phyloP scores from a whole-genome alignment of 2,113 vertebrate genomes.

The Odontesthes bonariensis region DNA sequence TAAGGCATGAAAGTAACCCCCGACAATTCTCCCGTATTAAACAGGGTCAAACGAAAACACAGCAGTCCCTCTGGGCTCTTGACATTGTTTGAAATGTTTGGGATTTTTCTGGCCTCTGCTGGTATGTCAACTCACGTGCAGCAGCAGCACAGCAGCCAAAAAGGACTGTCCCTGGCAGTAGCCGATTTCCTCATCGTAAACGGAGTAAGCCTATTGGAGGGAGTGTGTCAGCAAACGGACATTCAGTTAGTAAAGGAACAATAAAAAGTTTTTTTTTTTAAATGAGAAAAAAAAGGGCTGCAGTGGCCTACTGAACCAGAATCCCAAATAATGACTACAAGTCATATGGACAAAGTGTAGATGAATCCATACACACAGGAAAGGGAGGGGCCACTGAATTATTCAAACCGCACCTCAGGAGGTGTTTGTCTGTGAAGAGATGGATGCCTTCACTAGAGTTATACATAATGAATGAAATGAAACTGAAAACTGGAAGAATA shows the following conservation, averaged over 20 bases:
- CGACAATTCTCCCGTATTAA: neutral
- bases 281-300: neutral
- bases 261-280: no score
- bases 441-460: conserved; percentile 66
- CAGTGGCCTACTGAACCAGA: conserved; percentile 71
- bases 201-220: conserved; percentile 91
- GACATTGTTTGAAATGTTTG: conserved; percentile 30
- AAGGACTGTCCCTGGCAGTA: conserved; percentile 99
- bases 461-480: conserved; percentile 69
- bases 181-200: conserved; percentile 98
- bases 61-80: conserved; percentile 22
- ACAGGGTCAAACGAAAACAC: conserved; percentile 44
- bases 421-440: conserved; percentile 67
- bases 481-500: conserved; percentile 33
- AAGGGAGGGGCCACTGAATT: conserved; percentile 64
- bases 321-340: conserved; percentile 62
- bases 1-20: neutral
- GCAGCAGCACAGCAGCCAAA: conserved; percentile 96
- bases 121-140: conserved; percentile 90
- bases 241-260: neutral
- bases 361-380: conserved; percentile 58
- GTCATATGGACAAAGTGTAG: conserved; percentile 53
- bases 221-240: conserved; percentile 1
- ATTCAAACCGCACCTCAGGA: conserved; percentile 77
- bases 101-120: conserved; percentile 7